A percentile compares a stretch with the other conserved stretches of the same genome.
These are phyloP conservation scores for Melipona beecheii DNA, from an alignment of 2,888 invertebrate genomes.

Conservation along the genomic window DNA sequence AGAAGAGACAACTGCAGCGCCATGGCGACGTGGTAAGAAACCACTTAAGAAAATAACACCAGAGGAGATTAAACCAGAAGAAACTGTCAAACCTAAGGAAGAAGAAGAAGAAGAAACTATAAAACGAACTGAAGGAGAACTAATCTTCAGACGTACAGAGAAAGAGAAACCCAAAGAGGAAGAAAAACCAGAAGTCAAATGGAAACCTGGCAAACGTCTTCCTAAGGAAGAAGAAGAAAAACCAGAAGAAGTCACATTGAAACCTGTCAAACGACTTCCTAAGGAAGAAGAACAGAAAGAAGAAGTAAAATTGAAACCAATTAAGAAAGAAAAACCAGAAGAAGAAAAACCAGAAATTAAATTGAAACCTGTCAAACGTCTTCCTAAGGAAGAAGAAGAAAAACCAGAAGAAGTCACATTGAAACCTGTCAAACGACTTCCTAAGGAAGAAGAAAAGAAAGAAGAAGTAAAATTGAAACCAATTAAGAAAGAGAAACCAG, in stretches of 20 bases:
- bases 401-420: conserved; percentile 74
- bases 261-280: conserved; percentile 62
- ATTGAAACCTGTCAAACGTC: conserved; percentile 76
- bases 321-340: conserved; percentile 46
- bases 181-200: conserved; percentile 72
- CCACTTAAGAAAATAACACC: background rate
- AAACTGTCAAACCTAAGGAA: conserved; percentile 53
- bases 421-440: conserved; percentile 70
- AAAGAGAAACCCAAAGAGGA: conserved; percentile 68
- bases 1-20: conserved; percentile 47
- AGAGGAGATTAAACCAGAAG: conserved; percentile 63
- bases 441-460: conserved; percentile 59
- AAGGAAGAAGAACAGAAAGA: conserved; percentile 61
- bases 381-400: conserved; percentile 66
- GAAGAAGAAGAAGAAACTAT: conserved; percentile 25
- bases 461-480: conserved; percentile 66
- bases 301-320: conserved; percentile 68
- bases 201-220: conserved; percentile 76
- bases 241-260: conserved; percentile 79
- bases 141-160: conserved; percentile 66
- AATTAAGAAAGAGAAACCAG: conserved; percentile 8
- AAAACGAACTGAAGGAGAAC: conserved; percentile 43
- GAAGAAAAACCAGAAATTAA: conserved; percentile 63
- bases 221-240: conserved; percentile 75
- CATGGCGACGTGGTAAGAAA: background rate